These are phyloP conservation scores for honey bee (Apis mellifera) DNA, from an alignment of 1,140 invertebrate species.

Conservation along the genomic window Amel_HAv3.1 CM009932.2:7968501-7969000, in stretches of 20 bases:
- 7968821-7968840: not conserved
- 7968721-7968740: constrained; percentile 70
- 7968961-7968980: too few relatives aligned
- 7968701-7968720: constrained; percentile 74
- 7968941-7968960: not conserved
- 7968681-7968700: constrained; percentile 62
- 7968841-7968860: not conserved
- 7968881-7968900: constrained; percentile 27
- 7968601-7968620: constrained; percentile 79
- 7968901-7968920: not conserved
- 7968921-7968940: not conserved
- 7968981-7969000: too few relatives aligned
- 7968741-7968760: constrained; percentile 62
- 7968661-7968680: constrained; percentile 56
- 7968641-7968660: constrained; percentile 83
- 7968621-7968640: constrained; percentile 82
- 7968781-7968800: constrained; percentile 46
- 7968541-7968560: constrained; percentile 7
- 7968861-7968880: not conserved
- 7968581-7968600: constrained; percentile 64
- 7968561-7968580: constrained; percentile 48
- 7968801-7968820: not conserved
- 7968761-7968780: constrained; percentile 44
- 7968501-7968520: constrained; percentile 49
- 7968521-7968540: constrained; percentile 16